phyloP scores from a whole-genome alignment of 2,888 invertebrate genomes.

The Esperia sulphurella region DNA sequence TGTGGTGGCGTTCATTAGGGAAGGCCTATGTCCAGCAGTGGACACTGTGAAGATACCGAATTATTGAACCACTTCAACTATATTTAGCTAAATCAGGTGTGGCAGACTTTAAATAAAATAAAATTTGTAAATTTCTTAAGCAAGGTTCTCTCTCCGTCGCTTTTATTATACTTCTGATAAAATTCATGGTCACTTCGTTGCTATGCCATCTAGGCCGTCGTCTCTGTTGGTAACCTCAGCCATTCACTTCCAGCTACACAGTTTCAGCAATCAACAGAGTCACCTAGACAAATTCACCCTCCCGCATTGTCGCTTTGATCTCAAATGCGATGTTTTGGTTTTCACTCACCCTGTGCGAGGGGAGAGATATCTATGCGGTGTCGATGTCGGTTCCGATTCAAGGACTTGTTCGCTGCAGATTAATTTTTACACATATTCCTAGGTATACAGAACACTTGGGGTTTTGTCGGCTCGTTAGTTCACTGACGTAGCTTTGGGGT shows the following conservation, averaged over 20 bases:
- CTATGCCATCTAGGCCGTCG: too few relatives aligned
- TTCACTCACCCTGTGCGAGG: slow-evolving; percentile 26
- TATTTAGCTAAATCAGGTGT: too few relatives aligned
- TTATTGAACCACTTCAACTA: too few relatives aligned
- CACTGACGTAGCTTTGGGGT: background rate
- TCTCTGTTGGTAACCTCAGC: background rate
- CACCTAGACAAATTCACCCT: slow-evolving; percentile 72
- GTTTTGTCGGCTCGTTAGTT: background rate
- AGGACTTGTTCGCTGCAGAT: slow-evolving; percentile 43
- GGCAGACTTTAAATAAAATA: too few relatives aligned
- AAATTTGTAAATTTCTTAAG: too few relatives aligned
- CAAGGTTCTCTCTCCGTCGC: too few relatives aligned
- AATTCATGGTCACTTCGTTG: too few relatives aligned
- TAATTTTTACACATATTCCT: slow-evolving; percentile 33
- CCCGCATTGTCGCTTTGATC: slow-evolving; percentile 72
- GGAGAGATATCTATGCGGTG: slow-evolving; percentile 19
- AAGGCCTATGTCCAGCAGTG: too few relatives aligned
- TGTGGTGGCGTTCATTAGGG: too few relatives aligned
- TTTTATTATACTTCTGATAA: too few relatives aligned
- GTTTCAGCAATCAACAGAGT: slow-evolving; percentile 25
- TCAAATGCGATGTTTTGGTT: slow-evolving; percentile 64
- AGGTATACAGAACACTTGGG: background rate
- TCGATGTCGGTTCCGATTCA: slow-evolving; percentile 60
- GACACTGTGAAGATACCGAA: too few relatives aligned
- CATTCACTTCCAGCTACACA: slow-evolving; percentile 22